Evolutionary conservation across 2,888 invertebrate species (phyloP), one percentile per base, ranked within the genome.

Genomic region (Yponomeuta plumbellus): DNA sequence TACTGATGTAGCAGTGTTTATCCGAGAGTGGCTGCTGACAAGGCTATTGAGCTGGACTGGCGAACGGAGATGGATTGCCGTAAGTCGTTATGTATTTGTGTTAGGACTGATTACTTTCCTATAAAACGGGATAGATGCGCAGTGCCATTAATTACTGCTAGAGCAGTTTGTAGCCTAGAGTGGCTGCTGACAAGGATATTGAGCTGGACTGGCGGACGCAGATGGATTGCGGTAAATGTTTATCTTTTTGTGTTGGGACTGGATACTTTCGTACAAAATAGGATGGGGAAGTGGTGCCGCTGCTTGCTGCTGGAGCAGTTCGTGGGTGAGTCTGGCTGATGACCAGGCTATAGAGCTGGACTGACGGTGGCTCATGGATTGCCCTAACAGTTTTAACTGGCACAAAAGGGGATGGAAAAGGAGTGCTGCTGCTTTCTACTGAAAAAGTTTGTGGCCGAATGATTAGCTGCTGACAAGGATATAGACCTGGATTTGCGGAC

Each of bases 91-190:
- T n/a, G 11, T 21, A 44, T 52, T 52, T 26, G 26, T 26, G 26
- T 26, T 26, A 5, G 26, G 26, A 26, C 26, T 26, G 26, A 5
- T 10, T 34, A 34, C 34, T 34, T 34, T 34, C 34, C 8, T 34
- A 34, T 6, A 34, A 6, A 80, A 75, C 66, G 72, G 74, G 11
- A 79, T 76, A 0, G 79, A 80, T 56, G 81, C 83, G 68, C 73
- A 85, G 71, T 97, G 97, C 78, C 92, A 94, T 71, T 97, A 97
- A 76, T 86, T 92, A 61, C 91, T 94, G 5, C 84, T 97, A 66
- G 94, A 95, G 74, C 92, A 92, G 70, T 94, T 95, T 73, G 94
- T 95, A 2, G 94, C 94, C 0, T 94, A 96, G 73, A 97, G 97
- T 95, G 68, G 93, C 94, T 0, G 90, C 92, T 0, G 93, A 94